These are phyloP conservation scores for Microcaecilia unicolor DNA, from an alignment of 2,797 vertebrate genomes.

Conservation along the genomic window DNA sequence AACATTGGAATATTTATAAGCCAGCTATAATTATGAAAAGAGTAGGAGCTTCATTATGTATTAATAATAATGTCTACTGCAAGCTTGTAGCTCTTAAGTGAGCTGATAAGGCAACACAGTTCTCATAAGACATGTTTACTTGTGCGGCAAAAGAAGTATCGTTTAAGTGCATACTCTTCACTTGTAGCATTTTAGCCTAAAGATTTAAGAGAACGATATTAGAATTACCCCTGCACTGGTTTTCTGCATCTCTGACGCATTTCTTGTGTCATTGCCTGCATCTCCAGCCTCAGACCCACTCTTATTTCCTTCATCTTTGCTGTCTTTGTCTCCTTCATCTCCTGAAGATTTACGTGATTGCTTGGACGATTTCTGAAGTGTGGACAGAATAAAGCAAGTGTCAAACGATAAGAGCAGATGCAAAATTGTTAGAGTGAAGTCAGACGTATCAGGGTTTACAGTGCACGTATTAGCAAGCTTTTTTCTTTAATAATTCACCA, in stretches of 20 bases:
- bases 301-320: constrained; percentile 86
- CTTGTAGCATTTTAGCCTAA: too few relatives aligned
- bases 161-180: too few relatives aligned
- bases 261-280: constrained; percentile 77
- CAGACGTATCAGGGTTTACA: not conserved
- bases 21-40: too few relatives aligned
- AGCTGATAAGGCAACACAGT: too few relatives aligned
- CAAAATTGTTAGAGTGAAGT: not conserved
- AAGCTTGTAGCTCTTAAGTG: too few relatives aligned
- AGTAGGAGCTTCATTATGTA: too few relatives aligned
- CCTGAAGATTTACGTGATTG: constrained; percentile 83
- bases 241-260: constrained; percentile 82
- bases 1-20: too few relatives aligned
- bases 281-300: constrained; percentile 83
- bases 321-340: constrained; percentile 82
- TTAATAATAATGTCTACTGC: too few relatives aligned
- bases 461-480: not conserved
- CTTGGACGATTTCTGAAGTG: constrained; percentile 78
- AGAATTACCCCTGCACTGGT: constrained; percentile 67
- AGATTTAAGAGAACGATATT: constrained; percentile 8
- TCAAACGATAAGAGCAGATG: constrained; percentile 16
- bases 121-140: too few relatives aligned
- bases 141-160: too few relatives aligned
- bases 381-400: constrained; percentile 20
- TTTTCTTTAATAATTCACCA: not conserved